Conservation (phyloP, 2,113 vertebrate genomes). For the Mus spicilegus region DNA sequence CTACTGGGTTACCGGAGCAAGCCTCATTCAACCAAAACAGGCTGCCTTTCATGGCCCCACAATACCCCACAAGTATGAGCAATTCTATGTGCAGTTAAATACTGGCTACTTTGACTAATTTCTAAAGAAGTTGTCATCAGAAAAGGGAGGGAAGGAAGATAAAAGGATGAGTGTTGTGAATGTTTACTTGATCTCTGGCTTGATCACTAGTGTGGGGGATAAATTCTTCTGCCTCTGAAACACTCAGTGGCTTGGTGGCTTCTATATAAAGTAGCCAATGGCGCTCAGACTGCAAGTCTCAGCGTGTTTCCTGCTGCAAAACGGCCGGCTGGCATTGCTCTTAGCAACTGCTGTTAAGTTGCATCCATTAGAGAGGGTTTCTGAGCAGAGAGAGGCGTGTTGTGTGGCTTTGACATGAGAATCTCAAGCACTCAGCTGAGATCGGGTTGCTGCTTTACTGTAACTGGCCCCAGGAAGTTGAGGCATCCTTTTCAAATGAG, state of each 20-base stretch:
- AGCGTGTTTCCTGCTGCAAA: neutral
- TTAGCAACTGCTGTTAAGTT: constrained; percentile 30
- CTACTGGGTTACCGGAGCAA: too few relatives aligned
- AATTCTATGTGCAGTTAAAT: neutral
- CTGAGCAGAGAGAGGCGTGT: neutral
- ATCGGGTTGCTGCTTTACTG: neutral
- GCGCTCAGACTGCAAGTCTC: neutral
- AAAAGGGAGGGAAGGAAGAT: neutral
- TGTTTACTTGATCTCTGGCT: neutral
- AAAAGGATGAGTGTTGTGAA: neutral
- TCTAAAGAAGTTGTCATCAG: neutral
- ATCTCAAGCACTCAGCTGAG: constrained; percentile 51
- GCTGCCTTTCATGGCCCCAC: too few relatives aligned
- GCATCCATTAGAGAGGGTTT: constrained; percentile 30
- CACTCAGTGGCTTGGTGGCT: neutral
- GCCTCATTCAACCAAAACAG: too few relatives aligned
- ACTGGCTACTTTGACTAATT: neutral
- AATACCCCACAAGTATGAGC: neutral
- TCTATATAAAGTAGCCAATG: constrained; percentile 22
- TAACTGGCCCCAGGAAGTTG: neutral
- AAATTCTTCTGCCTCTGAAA: constrained; percentile 40
- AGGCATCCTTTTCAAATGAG: neutral
- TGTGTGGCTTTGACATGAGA: constrained; percentile 20
- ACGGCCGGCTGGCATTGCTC: neutral
- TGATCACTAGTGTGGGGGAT: neutral